Conservation (phyloP, 2,113 vertebrate species). For the Petromus typicus region DNA sequence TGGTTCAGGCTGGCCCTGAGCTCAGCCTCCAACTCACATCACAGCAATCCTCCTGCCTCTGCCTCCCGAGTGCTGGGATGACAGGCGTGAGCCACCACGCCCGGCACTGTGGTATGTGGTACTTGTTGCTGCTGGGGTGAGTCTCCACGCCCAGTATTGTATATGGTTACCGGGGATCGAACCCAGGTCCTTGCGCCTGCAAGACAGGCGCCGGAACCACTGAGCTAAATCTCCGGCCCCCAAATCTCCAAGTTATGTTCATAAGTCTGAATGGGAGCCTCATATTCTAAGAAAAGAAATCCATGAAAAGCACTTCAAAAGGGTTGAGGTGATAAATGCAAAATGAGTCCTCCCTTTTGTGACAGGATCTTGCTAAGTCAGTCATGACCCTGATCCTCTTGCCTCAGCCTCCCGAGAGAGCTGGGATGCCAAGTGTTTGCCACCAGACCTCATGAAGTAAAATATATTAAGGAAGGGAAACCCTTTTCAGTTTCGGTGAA, state of each 20-base stretch:
- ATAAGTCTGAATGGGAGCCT: not conserved
- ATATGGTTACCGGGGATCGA: no score
- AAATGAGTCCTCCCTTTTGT: not conserved
- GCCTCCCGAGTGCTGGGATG: no score
- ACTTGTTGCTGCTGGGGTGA: no score
- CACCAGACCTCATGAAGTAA: not conserved
- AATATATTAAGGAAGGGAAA: not conserved
- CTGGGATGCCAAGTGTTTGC: not conserved
- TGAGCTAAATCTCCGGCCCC: no score
- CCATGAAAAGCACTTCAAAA: not conserved
- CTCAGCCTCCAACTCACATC: no score
- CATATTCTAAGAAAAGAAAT: conserved; percentile 40
- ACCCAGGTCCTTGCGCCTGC: no score
- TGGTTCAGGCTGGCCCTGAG: no score
- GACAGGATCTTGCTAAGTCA: not conserved
- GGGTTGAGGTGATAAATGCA: not conserved
- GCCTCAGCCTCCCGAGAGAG: not conserved
- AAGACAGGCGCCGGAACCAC: no score
- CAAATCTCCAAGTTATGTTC: conserved; percentile 39
- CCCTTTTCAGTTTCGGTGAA: not conserved
- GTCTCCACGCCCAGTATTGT: no score
- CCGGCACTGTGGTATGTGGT: no score
- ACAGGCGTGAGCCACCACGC: no score
- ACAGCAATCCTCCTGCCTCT: no score
- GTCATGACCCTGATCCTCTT: not conserved